These are phyloP conservation scores for Carabus problematicus DNA, from an alignment of 2,888 invertebrate species.

Conservation along the genomic window DNA sequence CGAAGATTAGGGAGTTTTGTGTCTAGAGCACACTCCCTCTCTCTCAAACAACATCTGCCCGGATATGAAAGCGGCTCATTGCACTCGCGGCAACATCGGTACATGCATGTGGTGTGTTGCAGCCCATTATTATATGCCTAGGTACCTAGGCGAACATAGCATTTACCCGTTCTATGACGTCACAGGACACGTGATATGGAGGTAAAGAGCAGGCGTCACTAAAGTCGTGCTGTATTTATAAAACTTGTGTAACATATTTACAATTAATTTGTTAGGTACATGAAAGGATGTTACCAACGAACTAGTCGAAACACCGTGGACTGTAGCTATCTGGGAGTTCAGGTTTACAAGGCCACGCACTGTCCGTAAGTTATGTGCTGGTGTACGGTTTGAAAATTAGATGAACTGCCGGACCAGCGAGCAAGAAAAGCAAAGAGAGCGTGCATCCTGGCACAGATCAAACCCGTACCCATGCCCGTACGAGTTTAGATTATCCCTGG, in stretches of 20 bases:
- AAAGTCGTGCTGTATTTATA: too few relatives aligned
- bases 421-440: constrained; percentile 45
- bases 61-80: neutral
- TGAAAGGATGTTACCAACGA: too few relatives aligned
- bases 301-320: too few relatives aligned
- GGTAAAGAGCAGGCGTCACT: too few relatives aligned
- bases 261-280: too few relatives aligned
- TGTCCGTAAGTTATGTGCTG: too few relatives aligned
- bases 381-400: too few relatives aligned
- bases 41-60: constrained; percentile 1
- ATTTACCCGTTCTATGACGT: neutral
- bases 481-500: constrained; percentile 51
- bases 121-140: neutral
- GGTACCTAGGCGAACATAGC: neutral
- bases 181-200: neutral
- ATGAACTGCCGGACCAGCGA: too few relatives aligned
- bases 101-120: constrained; percentile 11
- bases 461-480: constrained; percentile 47
- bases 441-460: constrained; percentile 40
- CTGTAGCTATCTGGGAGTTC: too few relatives aligned
- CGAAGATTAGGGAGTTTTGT: constrained; percentile 46
- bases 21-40: constrained; percentile 13
- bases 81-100: constrained; percentile 20
- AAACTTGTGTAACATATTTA: too few relatives aligned
- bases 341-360: too few relatives aligned